A percentile compares a stretch with the other conserved stretches of the same genome.
These are phyloP conservation scores for Candidula unifasciata DNA, from an alignment of 2,888 invertebrate genomes.

Conservation along the genomic window DNA sequence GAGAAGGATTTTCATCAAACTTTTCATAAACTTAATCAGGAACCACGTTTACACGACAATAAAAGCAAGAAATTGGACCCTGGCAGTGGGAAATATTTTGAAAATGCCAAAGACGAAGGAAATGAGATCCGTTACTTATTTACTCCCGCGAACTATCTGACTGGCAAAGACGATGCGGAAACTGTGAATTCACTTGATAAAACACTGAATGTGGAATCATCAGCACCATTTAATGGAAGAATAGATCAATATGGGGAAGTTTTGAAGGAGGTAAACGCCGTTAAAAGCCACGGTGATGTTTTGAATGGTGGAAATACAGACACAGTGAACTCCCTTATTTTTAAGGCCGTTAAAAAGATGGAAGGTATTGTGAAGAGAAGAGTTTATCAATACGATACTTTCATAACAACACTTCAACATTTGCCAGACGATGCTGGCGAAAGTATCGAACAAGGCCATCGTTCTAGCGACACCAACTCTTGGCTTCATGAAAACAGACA, in stretches of 20 bases:
- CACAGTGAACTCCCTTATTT: not conserved
- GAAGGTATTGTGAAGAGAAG: not conserved
- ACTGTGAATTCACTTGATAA: no score
- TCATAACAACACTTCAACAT: not conserved
- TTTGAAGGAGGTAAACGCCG: not conserved
- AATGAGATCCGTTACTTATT: no score
- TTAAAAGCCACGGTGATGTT: not conserved
- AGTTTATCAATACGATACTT: not conserved
- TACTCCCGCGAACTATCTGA: no score
- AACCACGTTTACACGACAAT: not conserved
- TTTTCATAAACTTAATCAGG: not conserved
- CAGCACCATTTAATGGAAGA: no score
- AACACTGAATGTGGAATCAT: no score
- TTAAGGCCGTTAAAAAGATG: conserved; percentile 28
- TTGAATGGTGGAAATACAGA: not conserved
- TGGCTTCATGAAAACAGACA: no score
- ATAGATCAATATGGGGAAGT: not conserved
- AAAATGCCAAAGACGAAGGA: no score
- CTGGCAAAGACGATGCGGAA: no score
- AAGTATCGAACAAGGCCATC: not conserved
- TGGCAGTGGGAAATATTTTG: no score
- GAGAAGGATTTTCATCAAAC: not conserved
- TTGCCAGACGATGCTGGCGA: no score
- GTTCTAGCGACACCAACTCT: not conserved
- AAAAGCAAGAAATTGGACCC: no score